A percentile compares a stretch with the other conserved stretches of the same genome.
Conservation (phyloP, 2,888 invertebrate genomes). For the Zootermopsis nevadensis region DNA sequence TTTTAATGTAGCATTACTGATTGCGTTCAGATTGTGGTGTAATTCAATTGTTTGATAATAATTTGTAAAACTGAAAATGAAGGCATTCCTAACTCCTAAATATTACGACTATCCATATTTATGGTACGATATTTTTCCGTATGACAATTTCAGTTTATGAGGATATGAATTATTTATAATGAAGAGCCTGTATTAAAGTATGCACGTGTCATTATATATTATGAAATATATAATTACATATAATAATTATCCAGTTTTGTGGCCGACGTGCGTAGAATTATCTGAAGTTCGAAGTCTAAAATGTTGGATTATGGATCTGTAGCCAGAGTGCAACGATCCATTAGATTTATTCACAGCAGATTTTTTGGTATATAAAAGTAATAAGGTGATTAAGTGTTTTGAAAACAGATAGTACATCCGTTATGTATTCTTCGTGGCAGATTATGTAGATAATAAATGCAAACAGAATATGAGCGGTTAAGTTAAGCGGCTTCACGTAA, state of each 20-base stretch:
- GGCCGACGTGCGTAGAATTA: not conserved
- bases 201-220: not conserved
- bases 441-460: too few species aligned
- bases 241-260: not conserved
- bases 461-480: too few species aligned
- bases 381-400: too few species aligned
- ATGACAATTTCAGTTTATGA: not conserved
- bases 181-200: not conserved
- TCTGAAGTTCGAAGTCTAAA: not conserved
- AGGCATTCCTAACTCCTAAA: not conserved
- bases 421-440: too few species aligned
- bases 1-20: not conserved
- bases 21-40: not conserved
- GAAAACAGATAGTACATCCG: too few species aligned
- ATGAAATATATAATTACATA: not conserved
- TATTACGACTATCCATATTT: not conserved
- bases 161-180: not conserved
- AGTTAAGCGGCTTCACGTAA: too few species aligned
- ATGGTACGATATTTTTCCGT: not conserved
- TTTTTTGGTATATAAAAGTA: too few species aligned
- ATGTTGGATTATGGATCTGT: not conserved
- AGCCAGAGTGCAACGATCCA: not conserved
- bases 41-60: not conserved
- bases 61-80: slow-evolving; percentile 2
- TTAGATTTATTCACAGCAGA: too few species aligned